These are phyloP conservation scores for Poeciliopsis prolifica DNA, from an alignment of 2,113 vertebrate genomes.

Conservation along the genomic window DNA sequence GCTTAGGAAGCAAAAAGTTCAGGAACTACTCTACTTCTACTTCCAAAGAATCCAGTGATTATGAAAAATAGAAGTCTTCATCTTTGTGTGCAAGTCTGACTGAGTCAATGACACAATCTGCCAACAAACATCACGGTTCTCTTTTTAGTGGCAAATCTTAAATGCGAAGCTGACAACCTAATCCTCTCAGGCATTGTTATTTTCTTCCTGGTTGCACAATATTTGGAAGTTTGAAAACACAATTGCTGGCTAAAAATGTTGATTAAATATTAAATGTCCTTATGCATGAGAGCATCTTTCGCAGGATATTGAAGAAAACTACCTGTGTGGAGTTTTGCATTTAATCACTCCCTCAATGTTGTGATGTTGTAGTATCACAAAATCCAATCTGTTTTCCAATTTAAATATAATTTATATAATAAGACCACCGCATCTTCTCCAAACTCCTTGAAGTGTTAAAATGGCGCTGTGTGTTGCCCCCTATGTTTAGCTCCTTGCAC, in stretches of 20 bases:
- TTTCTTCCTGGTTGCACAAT: too few species aligned
- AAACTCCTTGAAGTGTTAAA: background rate
- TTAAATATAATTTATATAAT: background rate
- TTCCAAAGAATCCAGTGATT: background rate
- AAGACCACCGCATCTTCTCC: background rate
- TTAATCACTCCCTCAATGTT: background rate
- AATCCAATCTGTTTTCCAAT: background rate
- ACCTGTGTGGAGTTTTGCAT: too few species aligned
- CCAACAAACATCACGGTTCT: too few species aligned
- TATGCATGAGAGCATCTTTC: too few species aligned
- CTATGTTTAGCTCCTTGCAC: constrained; percentile 46
- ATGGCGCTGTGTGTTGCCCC: constrained; percentile 49
- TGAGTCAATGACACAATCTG: background rate
- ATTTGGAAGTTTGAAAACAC: too few species aligned
- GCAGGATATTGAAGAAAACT: too few species aligned
- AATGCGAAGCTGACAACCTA: too few species aligned
- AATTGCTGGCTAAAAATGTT: background rate
- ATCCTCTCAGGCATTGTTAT: too few species aligned
- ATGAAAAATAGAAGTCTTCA: background rate
- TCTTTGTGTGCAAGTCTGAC: background rate
- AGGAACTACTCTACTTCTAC: background rate
- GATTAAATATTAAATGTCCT: too few species aligned
- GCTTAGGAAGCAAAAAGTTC: background rate
- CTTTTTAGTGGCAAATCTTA: too few species aligned
- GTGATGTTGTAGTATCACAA: background rate